Evolutionary conservation across 2,888 invertebrate species (phyloP), one percentile per base, ranked within the genome.

Genomic region (Platycheirus rosarum): DNA sequence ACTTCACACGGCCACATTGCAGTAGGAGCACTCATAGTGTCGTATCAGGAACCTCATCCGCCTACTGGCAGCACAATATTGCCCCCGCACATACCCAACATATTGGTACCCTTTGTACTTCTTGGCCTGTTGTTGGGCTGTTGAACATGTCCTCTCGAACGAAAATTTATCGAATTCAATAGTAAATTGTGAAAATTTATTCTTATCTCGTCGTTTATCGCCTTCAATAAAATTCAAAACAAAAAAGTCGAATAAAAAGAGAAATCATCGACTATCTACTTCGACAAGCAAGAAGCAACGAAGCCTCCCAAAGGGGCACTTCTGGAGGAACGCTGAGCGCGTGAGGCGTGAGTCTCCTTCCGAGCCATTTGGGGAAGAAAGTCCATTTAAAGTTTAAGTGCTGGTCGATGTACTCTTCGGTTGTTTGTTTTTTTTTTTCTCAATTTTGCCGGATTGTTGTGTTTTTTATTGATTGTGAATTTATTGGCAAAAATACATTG

Each of bases 181-280:
- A 76, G 80, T 70, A 71, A 76, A 80, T 76, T 80, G 66, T 42
- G 70, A 48, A 80, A 80, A 80, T 80, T 80, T 80, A 80, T 80
- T 80, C 80, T 70, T 80, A 80, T 80, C 80, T 80, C 80, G 80
- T 80, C 75, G 76, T 80, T 80, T 80, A 75, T 80, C 80, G 80
- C 76, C 35, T 80, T 60, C 70, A 80, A 80, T 80, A 80, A 80
- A 70, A 80, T 65, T 69, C 23, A 69, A 69, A 66, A 73, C 49
- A 66, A 63, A 53, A 14, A 32, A 32, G 11, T 14, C 37, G 48
- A 29, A 32, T 8, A 49, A 51, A 29, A 29, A 40, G 60, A 74
- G 46, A 66, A 79, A 66, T 40, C 74, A 74, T 44, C 79, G 37
- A 51, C 9, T 9, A n/a, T n/a, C n/a, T n/a, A 55, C 55, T 55